Evolutionary conservation across 2,113 vertebrate genomes (phyloP), one percentile per base, ranked within the genome.

Genomic region (Bombycilla garrulus): DNA sequence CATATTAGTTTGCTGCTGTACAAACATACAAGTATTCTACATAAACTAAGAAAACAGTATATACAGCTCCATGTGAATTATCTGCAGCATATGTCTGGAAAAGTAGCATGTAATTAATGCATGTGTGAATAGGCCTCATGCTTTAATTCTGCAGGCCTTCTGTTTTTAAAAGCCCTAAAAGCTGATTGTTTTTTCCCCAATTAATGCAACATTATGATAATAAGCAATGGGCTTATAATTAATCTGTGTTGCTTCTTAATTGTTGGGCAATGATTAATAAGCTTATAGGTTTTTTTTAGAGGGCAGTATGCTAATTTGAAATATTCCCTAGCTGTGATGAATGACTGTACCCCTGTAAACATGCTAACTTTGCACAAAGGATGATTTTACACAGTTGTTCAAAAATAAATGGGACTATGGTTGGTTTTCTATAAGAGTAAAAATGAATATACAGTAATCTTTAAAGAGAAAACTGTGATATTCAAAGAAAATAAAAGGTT

Each of bases 41-140:
- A 73, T 29, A 61, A 90, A 51, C n/a, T 35, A 36, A 44, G 38
- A 48, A 90, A 81, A 60, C 35, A 25, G 9, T 35, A 15, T 29
- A 13, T 83, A 53, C 11, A 81, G 25, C 9, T 82, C 24, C 44
- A 15, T 78, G 42, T 88, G 51, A 74, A 74, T 93, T 53, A 71
- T 74, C 81, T 94, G 73, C 65, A 93, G 51, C 95, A 86, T 95
- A 85, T 95, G 93, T 91, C 73, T 95, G 61, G 50, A 71, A 91
- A 96, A 93, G 91, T 35, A 94, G 89, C 80, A 83, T 92, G 88
- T 97, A 98, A 98, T 98, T 96, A 97, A 92, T 85, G 21, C 66
- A 29, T 84, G 81, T 77, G 47, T 88, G 86, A 88, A 72, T 71
- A 89, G 76, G 36, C 92, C 85, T 90, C 53, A 13, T 79, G 69